Conservation (phyloP, 2,888 invertebrate genomes). For the Neoascia interrupta region DNA sequence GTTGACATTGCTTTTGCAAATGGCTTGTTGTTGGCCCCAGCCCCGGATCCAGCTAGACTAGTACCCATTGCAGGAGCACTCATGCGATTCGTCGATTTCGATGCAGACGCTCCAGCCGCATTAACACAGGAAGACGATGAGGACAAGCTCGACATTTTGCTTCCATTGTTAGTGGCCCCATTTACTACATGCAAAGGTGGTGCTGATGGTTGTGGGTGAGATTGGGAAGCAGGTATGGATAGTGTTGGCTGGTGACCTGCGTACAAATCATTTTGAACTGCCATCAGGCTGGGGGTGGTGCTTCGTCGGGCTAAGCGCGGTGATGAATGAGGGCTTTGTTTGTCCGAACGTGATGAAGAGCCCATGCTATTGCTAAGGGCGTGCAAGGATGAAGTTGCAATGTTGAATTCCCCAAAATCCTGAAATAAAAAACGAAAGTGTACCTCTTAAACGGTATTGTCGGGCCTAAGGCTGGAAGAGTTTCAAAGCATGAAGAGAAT, state of each 20-base stretch:
- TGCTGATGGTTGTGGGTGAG: constrained; percentile 75
- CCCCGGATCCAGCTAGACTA: constrained; percentile 68
- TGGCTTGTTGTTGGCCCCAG: constrained; percentile 72
- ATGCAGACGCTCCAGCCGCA: constrained; percentile 51
- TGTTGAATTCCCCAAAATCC: constrained; percentile 84
- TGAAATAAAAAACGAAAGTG: constrained; percentile 72
- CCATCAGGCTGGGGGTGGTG: constrained; percentile 78
- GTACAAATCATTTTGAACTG: constrained; percentile 79
- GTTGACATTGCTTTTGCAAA: constrained; percentile 71
- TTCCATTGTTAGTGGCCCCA: constrained; percentile 44
- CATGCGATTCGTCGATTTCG: constrained; percentile 78
- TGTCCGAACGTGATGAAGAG: constrained; percentile 76
- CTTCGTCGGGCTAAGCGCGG: constrained; percentile 81
- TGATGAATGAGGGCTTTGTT: constrained; percentile 82
- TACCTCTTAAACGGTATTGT: constrained; percentile 19
- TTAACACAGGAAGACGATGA: constrained; percentile 49
- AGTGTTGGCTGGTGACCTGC: constrained; percentile 74
- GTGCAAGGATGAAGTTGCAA: constrained; percentile 83
- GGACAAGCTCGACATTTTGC: constrained; percentile 41
- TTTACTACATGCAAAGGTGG: constrained; percentile 75
- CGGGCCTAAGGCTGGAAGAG: too few species aligned
- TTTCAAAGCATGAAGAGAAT: too few species aligned
- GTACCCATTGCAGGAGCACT: constrained; percentile 78
- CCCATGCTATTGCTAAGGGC: constrained; percentile 80
- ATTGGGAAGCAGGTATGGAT: constrained; percentile 70